Evolutionary conservation across 1,140 invertebrate genomes (phyloP).

Genomic region (Adoxophyes honmai): DNA sequence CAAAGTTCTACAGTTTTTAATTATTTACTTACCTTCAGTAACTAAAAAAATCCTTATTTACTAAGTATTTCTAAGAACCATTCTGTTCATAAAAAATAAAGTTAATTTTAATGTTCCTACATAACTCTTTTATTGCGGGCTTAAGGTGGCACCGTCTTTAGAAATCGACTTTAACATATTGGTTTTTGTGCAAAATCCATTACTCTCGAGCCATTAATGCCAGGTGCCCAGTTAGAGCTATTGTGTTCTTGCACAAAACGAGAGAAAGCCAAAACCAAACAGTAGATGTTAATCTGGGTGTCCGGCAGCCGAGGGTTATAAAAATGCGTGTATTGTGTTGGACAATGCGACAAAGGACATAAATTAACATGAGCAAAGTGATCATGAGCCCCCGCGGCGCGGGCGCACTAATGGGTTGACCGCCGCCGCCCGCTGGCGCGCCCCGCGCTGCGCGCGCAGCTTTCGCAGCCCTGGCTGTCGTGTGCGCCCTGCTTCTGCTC

Average conservation of each 20-base stretch:
- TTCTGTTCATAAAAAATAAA: too few relatives aligned
- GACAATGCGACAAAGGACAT: conserved; percentile 73
- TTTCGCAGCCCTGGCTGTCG: not conserved
- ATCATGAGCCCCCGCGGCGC: conserved; percentile 67
- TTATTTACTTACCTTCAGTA: too few relatives aligned
- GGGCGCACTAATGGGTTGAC: conserved; percentile 66
- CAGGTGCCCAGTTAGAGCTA: conserved; percentile 61
- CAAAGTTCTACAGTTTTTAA: too few relatives aligned
- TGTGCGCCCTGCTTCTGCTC: too few relatives aligned
- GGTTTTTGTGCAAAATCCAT: conserved; percentile 29
- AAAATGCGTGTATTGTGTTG: conserved; percentile 61
- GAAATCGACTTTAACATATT: conserved; percentile 11
- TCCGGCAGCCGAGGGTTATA: conserved; percentile 69
- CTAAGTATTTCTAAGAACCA: too few relatives aligned
- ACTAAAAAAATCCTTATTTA: too few relatives aligned
- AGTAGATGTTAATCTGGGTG: conserved; percentile 72
- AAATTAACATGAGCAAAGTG: conserved; percentile 74
- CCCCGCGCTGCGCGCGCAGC: not conserved
- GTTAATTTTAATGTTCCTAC: not conserved
- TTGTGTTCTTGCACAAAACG: conserved; percentile 73
- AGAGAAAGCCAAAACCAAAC: conserved; percentile 64
- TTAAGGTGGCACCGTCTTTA: conserved; percentile 4
- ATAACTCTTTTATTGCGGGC: conserved; percentile 11
- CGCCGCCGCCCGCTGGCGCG: conserved; percentile 31
- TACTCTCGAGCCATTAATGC: conserved; percentile 46